Evolutionary conservation across 2,797 vertebrate species (phyloP), one percentile per base, ranked within the genome.

Genomic region (Girardinus metallicus): DNA sequence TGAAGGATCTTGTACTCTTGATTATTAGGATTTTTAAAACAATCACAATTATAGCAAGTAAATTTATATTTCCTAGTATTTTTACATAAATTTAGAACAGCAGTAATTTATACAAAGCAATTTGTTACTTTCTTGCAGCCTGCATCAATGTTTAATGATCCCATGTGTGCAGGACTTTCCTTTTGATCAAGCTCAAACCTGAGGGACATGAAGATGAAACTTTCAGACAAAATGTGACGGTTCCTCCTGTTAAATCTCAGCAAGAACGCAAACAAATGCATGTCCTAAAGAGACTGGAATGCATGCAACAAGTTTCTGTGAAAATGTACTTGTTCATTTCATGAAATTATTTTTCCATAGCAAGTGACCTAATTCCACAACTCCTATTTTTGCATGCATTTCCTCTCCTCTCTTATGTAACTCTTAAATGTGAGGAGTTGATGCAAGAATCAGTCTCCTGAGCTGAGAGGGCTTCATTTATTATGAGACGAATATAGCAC

Each of bases 401-500:
- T 68, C 21, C 36, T 8, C 41, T 71, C 7, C 26, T 71, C 26
- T 71, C 26, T 70, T 29, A 71, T 16, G 12, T 39, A 44, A 44
- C 41, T 44, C 26, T 44, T 71, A 46, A 44, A 44, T 71, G 41
- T 46, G 68, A 16, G 12, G 26, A 71, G 68, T 41, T 51, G 31
- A 74, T 34, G 23, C 26, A 29, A 39, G 31, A 39, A 26, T 53
- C 47, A 8, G 47, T 36, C 73, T 51, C 47, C 73, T 36, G 31
- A 53, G 47, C 41, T 29, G 41, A 71, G 26, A 46, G 68, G 36
- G 23, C 15, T 70, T 47, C 15, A 47, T 76, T 66, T 75, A 77
- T 87, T 74, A 83, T 55, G 73, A 43, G 60, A 57, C 4, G 36
- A 73, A 62, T 36, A 62, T 36, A 76, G 4, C 29, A 46, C 39